Percentiles rank a stretch among this genome's conserved stretches.
phyloP scores from a whole-genome alignment of 2,113 vertebrate species.

The Lophura nycthemera region DNA sequence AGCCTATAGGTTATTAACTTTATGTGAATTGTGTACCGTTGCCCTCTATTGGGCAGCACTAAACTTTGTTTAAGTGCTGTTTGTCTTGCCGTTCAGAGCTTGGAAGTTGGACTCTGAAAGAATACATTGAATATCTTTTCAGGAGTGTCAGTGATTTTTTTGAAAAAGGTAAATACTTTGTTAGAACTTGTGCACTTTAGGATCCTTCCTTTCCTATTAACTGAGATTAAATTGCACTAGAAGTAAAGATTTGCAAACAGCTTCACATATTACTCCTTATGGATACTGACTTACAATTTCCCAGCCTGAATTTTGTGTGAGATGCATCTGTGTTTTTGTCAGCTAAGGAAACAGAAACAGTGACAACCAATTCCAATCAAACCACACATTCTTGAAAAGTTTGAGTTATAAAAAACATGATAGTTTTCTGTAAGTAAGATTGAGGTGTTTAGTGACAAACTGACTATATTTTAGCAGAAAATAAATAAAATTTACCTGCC shows the following conservation, averaged over 20 bases:
- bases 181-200: neutral
- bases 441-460: neutral
- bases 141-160: neutral
- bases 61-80: neutral
- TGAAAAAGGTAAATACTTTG: neutral
- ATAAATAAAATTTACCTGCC: neutral
- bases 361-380: neutral
- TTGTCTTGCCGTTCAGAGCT: neutral
- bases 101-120: neutral
- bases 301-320: neutral
- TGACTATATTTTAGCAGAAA: neutral
- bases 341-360: neutral
- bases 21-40: neutral
- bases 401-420: neutral
- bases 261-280: neutral
- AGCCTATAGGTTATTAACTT: neutral
- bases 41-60: slow-evolving; percentile 40
- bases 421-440: neutral
- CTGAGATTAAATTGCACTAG: neutral
- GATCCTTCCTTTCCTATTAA: neutral
- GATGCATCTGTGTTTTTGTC: neutral
- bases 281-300: neutral
- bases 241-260: neutral
- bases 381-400: neutral
- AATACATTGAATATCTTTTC: neutral